A percentile compares a stretch with the other conserved stretches of the same genome.
Evolutionary conservation across 1,140 invertebrate genomes (phyloP).

Genomic region (Calephelis virginiensis): DNA sequence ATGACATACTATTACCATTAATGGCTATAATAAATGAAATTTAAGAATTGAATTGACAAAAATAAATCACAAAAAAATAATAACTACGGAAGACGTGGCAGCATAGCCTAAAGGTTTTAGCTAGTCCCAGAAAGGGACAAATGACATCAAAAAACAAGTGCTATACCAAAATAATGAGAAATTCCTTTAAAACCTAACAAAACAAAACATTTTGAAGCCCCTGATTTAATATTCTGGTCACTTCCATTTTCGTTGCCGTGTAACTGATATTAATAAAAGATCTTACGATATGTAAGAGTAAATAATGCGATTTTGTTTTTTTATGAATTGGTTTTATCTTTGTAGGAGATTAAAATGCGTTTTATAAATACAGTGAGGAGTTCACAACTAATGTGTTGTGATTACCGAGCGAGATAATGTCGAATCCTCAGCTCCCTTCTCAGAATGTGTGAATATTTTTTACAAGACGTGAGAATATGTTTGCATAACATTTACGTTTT

Average conservation of each 20-base stretch:
- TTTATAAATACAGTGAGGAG: slow-evolving; percentile 21
- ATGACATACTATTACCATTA: too few relatives aligned
- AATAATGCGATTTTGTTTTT: slow-evolving; percentile 31
- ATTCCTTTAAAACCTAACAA: background rate
- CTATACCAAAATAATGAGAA: too few relatives aligned
- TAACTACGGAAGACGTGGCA: too few relatives aligned
- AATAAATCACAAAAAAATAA: too few relatives aligned
- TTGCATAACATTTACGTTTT: background rate
- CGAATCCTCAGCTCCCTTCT: background rate
- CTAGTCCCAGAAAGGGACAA: too few relatives aligned
- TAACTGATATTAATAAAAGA: slow-evolving; percentile 27
- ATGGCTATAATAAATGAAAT: too few relatives aligned
- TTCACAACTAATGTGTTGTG: slow-evolving; percentile 28
- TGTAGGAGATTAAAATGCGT: slow-evolving; percentile 16
- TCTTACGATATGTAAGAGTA: slow-evolving; percentile 21
- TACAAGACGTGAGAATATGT: background rate
- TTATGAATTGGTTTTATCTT: slow-evolving; percentile 29
- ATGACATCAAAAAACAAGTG: too few relatives aligned
- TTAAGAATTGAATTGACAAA: too few relatives aligned
- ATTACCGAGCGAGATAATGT: slow-evolving; percentile 14
- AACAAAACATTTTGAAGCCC: background rate
- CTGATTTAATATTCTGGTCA: slow-evolving; percentile 10
- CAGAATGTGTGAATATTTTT: slow-evolving; percentile 2
- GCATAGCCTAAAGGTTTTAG: too few relatives aligned
- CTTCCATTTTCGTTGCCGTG: slow-evolving; percentile 5